phyloP scores from a whole-genome alignment of 2,797 vertebrate genomes.

The Onychomys arenicola region DNA sequence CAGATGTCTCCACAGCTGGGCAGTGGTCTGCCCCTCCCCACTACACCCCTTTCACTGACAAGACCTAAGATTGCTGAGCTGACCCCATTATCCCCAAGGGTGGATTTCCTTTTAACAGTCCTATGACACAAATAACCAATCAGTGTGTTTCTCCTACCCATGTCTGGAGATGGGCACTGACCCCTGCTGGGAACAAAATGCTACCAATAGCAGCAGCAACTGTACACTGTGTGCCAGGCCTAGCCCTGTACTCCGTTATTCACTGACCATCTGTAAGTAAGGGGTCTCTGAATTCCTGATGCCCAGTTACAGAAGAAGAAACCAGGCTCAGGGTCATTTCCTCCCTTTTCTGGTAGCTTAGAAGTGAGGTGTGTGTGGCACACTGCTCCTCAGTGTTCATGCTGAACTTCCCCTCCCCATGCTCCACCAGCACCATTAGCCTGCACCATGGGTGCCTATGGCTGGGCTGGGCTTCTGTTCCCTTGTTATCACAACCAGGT shows the following conservation, averaged over 20 bases:
- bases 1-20: background rate
- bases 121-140: background rate
- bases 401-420: rapidly evolving
- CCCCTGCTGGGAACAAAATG: background rate
- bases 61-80: background rate
- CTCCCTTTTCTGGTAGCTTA: background rate
- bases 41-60: background rate
- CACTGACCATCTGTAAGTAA: background rate
- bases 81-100: rapidly evolving
- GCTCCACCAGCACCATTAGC: background rate
- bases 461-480: background rate
- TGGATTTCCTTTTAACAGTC: background rate
- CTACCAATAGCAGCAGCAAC: background rate
- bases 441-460: background rate
- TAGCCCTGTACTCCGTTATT: rapidly evolving
- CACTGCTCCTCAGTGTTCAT: background rate
- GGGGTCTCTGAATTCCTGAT: no score
- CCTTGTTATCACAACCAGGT: background rate
- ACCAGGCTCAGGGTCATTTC: background rate
- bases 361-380: rapidly evolving
- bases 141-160: rapidly evolving
- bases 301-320: background rate
- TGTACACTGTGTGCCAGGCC: rapidly evolving
- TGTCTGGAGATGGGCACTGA: rapidly evolving
- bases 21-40: background rate